These are phyloP conservation scores for Drosophila incognita DNA, from an alignment of 2,888 invertebrate species.

Conservation along the genomic window DNA sequence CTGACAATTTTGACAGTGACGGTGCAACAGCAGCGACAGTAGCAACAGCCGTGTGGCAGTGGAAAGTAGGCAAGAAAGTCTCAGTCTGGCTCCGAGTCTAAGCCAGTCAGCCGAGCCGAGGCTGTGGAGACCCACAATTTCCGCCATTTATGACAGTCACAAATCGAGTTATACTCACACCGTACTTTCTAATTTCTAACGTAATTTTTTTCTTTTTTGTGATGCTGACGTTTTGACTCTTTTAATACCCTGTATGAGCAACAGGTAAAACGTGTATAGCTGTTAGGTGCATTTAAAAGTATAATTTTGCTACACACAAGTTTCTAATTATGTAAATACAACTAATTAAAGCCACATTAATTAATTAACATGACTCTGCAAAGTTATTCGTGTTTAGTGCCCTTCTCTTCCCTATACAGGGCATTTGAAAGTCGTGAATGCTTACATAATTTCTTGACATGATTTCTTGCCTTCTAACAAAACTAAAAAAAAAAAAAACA, in stretches of 20 bases:
- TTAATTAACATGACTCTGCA: constrained; percentile 2
- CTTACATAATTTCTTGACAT: background rate
- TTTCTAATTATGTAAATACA: background rate
- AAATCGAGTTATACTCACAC: constrained; percentile 81
- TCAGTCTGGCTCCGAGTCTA: constrained; percentile 3
- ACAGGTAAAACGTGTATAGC: background rate
- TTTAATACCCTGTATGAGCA: constrained; percentile 53
- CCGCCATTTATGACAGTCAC: constrained; percentile 82
- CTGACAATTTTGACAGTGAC: constrained; percentile 38
- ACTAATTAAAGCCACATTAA: background rate
- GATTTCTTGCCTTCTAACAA: constrained; percentile 38
- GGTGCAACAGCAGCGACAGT: constrained; percentile 38
- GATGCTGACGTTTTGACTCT: constrained; percentile 44
- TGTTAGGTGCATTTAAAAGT: constrained; percentile 1
- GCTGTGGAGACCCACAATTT: constrained; percentile 78
- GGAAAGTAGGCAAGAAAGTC: constrained; percentile 76
- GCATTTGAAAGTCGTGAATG: constrained; percentile 18
- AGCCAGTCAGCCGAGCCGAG: constrained; percentile 36
- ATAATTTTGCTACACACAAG: background rate
- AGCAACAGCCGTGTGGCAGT: constrained; percentile 49
- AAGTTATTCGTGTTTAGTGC: background rate
- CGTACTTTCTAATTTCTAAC: constrained; percentile 81
- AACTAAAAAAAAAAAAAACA: constrained; percentile 3
- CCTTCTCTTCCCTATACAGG: constrained; percentile 12
- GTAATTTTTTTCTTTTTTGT: constrained; percentile 38